phyloP scores from a whole-genome alignment of 2,888 invertebrate species.

The Ctena decussata region DNA sequence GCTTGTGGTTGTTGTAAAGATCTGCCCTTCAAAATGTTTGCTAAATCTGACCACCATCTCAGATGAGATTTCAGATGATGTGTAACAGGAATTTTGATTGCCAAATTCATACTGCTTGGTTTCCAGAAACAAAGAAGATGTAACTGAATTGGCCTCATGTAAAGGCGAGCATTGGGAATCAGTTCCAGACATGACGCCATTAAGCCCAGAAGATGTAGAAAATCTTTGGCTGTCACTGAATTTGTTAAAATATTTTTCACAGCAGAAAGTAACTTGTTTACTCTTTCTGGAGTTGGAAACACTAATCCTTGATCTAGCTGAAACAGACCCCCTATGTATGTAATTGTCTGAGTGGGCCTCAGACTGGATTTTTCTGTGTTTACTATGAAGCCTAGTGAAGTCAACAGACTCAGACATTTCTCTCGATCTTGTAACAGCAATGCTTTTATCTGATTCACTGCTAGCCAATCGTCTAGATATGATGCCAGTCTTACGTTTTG shows the following conservation, averaged over 20 bases:
- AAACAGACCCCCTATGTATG: too few species aligned
- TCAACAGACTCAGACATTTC: too few species aligned
- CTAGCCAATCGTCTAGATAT: too few species aligned
- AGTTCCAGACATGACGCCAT: slow-evolving; percentile 44
- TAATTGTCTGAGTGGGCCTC: too few species aligned
- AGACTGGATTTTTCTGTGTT: too few species aligned
- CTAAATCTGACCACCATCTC: slow-evolving; percentile 6
- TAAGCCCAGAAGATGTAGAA: slow-evolving; percentile 28
- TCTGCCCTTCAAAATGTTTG: slow-evolving; percentile 22
- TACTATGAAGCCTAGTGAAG: too few species aligned
- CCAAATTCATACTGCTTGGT: neutral
- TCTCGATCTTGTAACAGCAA: too few species aligned
- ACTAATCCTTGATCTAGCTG: too few species aligned
- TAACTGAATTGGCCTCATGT: slow-evolving; percentile 27
- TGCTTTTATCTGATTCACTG: too few species aligned
- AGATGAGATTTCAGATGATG: slow-evolving; percentile 19
- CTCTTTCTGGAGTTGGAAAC: slow-evolving; percentile 18
- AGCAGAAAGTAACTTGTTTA: neutral
- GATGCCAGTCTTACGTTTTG: too few species aligned
- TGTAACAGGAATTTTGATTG: slow-evolving; percentile 12
- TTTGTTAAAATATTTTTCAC: neutral
- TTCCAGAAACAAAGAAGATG: slow-evolving; percentile 23
- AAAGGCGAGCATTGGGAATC: slow-evolving; percentile 33
- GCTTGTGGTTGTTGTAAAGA: neutral
- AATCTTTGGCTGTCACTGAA: neutral